A percentile compares a stretch with the other conserved stretches of the same genome.
phyloP scores from a whole-genome alignment of 2,113 vertebrate genomes.

The Melanerpes aurifrons region DNA sequence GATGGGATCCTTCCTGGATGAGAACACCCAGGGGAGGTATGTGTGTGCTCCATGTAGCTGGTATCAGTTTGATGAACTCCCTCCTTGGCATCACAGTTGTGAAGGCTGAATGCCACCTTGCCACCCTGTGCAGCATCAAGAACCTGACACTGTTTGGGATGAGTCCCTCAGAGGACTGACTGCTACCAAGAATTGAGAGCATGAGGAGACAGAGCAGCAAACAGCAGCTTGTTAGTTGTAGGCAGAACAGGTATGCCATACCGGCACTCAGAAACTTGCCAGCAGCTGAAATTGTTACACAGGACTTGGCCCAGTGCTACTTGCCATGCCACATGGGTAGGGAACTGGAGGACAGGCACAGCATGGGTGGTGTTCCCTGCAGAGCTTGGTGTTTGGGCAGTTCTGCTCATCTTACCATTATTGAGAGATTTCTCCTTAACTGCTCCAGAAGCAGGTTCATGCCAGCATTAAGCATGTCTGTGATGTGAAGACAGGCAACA shows the following conservation, averaged over 20 bases:
- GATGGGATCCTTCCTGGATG: neutral
- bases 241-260: neutral
- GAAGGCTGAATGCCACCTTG: neutral
- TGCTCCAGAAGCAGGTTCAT: neutral
- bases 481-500: fast-evolving
- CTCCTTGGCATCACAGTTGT: neutral
- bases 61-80: neutral
- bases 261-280: neutral
- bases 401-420: neutral
- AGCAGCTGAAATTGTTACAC: neutral
- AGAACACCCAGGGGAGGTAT: neutral
- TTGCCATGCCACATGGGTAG: too few relatives aligned
- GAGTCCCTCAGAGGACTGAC: neutral
- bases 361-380: neutral
- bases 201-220: neutral
- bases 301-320: neutral
- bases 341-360: neutral
- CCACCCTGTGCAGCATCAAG: neutral
- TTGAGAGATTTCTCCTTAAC: neutral
- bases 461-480: neutral
- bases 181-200: neutral
- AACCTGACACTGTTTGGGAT: neutral
- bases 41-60: neutral
- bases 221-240: neutral
- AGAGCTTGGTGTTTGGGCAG: neutral